Base-by-base conservation (phyloP, 2,888 invertebrate species). In the Phanerotoma sp. region DNA sequence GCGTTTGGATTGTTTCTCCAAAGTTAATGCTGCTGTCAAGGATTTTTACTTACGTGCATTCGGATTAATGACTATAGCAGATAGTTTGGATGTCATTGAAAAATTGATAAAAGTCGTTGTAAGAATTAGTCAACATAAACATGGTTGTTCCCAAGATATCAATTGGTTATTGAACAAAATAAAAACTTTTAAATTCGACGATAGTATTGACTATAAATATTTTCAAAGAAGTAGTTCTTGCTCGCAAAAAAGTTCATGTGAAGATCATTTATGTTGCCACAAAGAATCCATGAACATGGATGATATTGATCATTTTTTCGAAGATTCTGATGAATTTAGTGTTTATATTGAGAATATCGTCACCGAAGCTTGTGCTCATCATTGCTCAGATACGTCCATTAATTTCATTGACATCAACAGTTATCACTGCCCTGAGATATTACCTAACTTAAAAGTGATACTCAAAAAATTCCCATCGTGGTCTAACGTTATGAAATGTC, bases 31-130 rank as follows among this genome's bases (percentile, higher is more conserved):
- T 18, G 50, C 45, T 20, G 45, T 51, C 10, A 55, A 55, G 37
- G 51, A 55, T 51, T 55, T 55, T 51, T 55, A 55, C 51, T 55
- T 55, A 22, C 44, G 55, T 21, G 35, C 37, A 11, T 7, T 55
- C 10, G 51, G 51, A 25, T 55, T 51, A 18, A 55, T 55, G 18
- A 55, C 51, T 42, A 51, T 51, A 44, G 45, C 46, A 15, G 51
- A 51, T n/a, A 37, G 42, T 22, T 55, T 55, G 33, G 25, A 15
- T 10, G 37, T 51, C 40, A 38, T 55, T 16, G 46, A 55, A 45
- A 30, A 55, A 25, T 16, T 50, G 10, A 25, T 45, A 37, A 10
- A 15, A 45, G 35, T 46, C 3, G 2, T 45, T 45, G 45, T 55
- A 5, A 44, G 16, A 45, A 32, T 51, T n/a, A 25, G 51, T 13